These are phyloP conservation scores for Rhagonycha lutea DNA, from an alignment of 2,888 invertebrate species.

Conservation along the genomic window DNA sequence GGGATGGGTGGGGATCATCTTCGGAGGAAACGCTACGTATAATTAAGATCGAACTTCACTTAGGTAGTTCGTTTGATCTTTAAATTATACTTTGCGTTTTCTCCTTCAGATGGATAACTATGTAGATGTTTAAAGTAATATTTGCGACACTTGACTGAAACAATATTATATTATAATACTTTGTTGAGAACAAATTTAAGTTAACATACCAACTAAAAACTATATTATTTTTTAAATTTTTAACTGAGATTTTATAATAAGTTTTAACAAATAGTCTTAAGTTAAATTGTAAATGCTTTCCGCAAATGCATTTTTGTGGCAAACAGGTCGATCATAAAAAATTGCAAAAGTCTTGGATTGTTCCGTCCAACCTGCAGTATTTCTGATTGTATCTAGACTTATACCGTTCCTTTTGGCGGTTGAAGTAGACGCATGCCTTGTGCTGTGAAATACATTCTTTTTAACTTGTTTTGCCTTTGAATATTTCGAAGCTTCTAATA, in stretches of 20 bases:
- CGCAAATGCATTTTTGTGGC: background rate
- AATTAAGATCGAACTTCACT: too few species aligned
- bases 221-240: background rate
- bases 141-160: background rate
- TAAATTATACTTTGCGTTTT: background rate
- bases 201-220: background rate
- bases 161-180: background rate
- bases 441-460: conserved; percentile 16
- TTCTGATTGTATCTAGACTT: conserved; percentile 27
- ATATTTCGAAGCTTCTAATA: too few species aligned
- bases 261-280: background rate
- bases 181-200: background rate
- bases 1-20: too few species aligned
- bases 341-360: conserved; percentile 33
- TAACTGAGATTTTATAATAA: too few species aligned
- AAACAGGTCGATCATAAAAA: conserved; percentile 20
- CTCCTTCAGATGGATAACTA: background rate
- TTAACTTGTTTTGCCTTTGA: too few species aligned
- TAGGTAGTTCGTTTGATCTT: background rate
- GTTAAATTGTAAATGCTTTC: background rate
- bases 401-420: conserved; percentile 33
- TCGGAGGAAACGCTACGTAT: too few species aligned
- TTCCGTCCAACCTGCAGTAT: conserved; percentile 34
- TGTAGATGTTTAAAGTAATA: background rate
- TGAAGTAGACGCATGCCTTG: conserved; percentile 36